phyloP scores from a whole-genome alignment of 2,797 vertebrate genomes.

The Malacoraja senta region DNA sequence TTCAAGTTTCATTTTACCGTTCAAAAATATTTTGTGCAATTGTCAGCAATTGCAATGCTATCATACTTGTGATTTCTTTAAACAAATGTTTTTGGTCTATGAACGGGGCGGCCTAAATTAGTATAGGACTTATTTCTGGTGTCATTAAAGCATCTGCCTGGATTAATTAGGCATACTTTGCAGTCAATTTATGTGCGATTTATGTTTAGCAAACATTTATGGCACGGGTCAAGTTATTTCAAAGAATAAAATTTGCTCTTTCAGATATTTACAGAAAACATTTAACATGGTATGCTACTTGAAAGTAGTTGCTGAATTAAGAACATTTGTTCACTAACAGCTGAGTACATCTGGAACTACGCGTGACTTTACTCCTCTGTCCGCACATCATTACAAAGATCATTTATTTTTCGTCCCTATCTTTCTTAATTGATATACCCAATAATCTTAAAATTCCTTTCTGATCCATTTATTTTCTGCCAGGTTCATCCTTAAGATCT shows the following conservation, averaged over 20 bases:
- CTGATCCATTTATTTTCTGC: not conserved
- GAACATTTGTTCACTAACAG: conserved; percentile 68
- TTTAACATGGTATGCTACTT: conserved; percentile 47
- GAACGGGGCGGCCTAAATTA: not conserved
- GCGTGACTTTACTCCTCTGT: conserved; percentile 59
- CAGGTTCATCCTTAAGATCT: not conserved
- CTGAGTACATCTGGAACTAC: conserved; percentile 74
- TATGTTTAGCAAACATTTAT: not conserved
- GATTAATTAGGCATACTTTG: not conserved
- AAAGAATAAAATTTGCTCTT: conserved; percentile 3
- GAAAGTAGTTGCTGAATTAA: conserved; percentile 51
- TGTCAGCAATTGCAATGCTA: not conserved
- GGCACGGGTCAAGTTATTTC: not conserved
- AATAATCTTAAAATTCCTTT: conserved; percentile 25
- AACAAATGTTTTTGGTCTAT: not conserved
- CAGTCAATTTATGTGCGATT: not conserved
- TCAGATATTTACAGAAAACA: conserved; percentile 42
- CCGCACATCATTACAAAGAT: conserved; percentile 57
- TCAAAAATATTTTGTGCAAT: not conserved
- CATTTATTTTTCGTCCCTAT: conserved; percentile 41
- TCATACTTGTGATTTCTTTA: not conserved
- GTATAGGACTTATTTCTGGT: not conserved
- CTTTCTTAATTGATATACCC: conserved; percentile 38
- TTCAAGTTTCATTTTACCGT: conserved; percentile 7
- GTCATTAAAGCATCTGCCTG: not conserved